Evolutionary conservation across 2,113 vertebrate species (phyloP).

Genomic region (Rostratula benghalensis): DNA sequence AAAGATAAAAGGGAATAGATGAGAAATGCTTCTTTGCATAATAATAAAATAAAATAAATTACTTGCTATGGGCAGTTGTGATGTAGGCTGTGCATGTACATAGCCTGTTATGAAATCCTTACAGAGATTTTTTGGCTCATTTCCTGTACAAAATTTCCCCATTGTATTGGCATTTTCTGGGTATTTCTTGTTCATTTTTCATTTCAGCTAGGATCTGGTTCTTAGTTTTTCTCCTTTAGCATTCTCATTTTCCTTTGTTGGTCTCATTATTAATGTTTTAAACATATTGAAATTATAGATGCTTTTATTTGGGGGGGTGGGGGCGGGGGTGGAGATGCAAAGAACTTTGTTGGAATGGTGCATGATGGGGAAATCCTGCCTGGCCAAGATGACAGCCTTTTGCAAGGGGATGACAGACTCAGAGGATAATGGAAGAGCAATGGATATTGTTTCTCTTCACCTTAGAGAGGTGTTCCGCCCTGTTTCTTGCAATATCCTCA

Average conservation of each 20-base stretch:
- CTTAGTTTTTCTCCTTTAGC: neutral
- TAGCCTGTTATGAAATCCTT: neutral
- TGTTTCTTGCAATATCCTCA: neutral
- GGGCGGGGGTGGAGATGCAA: neutral
- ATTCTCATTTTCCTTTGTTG: neutral
- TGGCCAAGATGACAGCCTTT: neutral
- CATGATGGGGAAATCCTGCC: neutral
- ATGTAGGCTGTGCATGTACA: neutral
- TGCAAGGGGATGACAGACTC: neutral
- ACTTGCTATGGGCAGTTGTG: neutral
- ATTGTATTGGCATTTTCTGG: neutral
- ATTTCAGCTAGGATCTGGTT: neutral
- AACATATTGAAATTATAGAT: neutral
- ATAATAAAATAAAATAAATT: too few relatives aligned
- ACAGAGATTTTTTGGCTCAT: neutral
- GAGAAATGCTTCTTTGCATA: neutral
- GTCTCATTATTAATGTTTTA: neutral
- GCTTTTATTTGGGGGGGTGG: neutral
- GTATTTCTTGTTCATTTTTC: neutral
- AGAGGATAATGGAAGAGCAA: neutral
- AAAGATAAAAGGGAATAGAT: neutral
- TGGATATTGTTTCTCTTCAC: neutral
- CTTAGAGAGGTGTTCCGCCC: neutral
- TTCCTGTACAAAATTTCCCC: neutral
- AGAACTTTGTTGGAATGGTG: neutral